These are phyloP conservation scores for Illadopsis cleaveri DNA, from an alignment of 2,113 vertebrate species.

Conservation along the genomic window DNA sequence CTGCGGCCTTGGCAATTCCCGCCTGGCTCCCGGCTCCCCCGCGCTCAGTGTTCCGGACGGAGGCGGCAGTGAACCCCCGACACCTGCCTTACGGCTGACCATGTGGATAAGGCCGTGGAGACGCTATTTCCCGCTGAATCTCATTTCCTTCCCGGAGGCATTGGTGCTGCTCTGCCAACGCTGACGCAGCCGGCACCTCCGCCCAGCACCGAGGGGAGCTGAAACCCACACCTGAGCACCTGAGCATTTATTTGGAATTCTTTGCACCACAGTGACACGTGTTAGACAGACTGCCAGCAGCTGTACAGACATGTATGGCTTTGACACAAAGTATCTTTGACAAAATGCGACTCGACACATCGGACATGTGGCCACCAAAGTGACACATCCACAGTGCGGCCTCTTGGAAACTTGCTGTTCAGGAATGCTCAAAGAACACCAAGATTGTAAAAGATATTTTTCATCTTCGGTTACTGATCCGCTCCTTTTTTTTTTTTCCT, in stretches of 20 bases:
- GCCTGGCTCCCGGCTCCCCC: not conserved
- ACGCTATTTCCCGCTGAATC: not conserved
- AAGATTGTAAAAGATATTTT: not conserved
- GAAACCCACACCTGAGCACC: not conserved
- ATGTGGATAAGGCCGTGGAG: not conserved
- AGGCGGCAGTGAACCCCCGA: accelerated
- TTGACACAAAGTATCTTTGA: not conserved
- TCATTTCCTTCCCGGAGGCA: not conserved
- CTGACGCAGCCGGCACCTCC: not conserved
- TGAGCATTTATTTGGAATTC: not conserved
- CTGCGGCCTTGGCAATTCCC: not conserved
- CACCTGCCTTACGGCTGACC: not conserved
- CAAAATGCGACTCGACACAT: not conserved
- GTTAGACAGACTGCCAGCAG: accelerated
- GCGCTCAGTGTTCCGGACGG: not conserved
- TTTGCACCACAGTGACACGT: not conserved
- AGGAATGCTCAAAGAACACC: not conserved
- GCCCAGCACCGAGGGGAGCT: not conserved
- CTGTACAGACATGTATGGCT: accelerated
- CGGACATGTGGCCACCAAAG: not conserved
- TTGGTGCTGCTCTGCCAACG: not conserved
- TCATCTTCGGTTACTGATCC: too few relatives aligned
- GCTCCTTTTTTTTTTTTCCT: too few relatives aligned
- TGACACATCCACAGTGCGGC: too few relatives aligned
- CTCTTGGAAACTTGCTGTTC: not conserved